Conservation (phyloP, 2,113 vertebrate species). For the zebrafish (Danio rerio) region GRCz12tu NC_133198.1:1887001-1887500, state of each 20-base stretch:
- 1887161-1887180: slow-evolving; percentile 37
- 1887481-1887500: background rate
- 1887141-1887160: slow-evolving; percentile 26
- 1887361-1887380: slow-evolving; percentile 41
- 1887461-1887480: background rate
- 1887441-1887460: background rate
- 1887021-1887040: too few relatives aligned
- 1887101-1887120: slow-evolving; percentile 29
- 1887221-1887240: slow-evolving; percentile 31
- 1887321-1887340: slow-evolving; percentile 37
- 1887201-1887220: slow-evolving; percentile 14
- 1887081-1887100: slow-evolving; percentile 7
- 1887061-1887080: slow-evolving; percentile 25
- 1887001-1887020: too few relatives aligned
- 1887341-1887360: slow-evolving; percentile 6
- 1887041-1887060: background rate
- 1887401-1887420: slow-evolving; percentile 17
- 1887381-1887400: slow-evolving; percentile 49
- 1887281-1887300: slow-evolving; percentile 34
- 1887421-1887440: background rate
- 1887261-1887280: slow-evolving; percentile 53
- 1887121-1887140: background rate
- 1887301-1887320: slow-evolving; percentile 20
- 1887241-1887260: slow-evolving; percentile 49
- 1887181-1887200: slow-evolving; percentile 46